These are phyloP conservation scores for Lithosia quadra DNA, from an alignment of 2,888 invertebrate species.

Conservation along the genomic window DNA sequence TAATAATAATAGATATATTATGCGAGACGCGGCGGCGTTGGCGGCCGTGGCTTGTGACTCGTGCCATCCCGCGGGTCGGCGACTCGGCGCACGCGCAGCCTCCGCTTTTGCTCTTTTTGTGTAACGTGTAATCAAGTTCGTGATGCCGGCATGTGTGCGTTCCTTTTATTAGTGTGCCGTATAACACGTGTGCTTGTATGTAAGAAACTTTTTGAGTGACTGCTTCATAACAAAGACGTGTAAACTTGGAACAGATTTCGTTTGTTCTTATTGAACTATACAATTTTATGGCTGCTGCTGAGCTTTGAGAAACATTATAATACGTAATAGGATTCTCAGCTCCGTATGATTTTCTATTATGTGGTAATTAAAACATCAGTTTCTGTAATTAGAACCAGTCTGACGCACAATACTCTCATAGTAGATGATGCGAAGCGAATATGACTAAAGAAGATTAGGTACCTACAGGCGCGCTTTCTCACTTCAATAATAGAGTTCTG, in stretches of 20 bases:
- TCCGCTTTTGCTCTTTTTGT: slow-evolving; percentile 83
- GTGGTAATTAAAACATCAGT: neutral
- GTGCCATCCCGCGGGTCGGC: slow-evolving; percentile 82
- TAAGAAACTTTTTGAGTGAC: slow-evolving; percentile 48
- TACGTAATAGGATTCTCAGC: neutral
- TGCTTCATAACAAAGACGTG: slow-evolving; percentile 36
- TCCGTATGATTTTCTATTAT: slow-evolving; percentile 6
- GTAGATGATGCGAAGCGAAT: neutral
- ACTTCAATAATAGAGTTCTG: neutral
- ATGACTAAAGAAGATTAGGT: neutral
- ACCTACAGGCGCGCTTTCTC: too few relatives aligned
- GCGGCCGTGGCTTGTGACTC: slow-evolving; percentile 68
- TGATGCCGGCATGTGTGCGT: slow-evolving; percentile 65
- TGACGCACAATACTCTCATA: neutral
- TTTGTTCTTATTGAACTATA: slow-evolving; percentile 51
- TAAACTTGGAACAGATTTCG: slow-evolving; percentile 51
- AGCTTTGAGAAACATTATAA: slow-evolving; percentile 26
- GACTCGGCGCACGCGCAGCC: slow-evolving; percentile 82
- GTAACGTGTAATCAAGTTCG: slow-evolving; percentile 75
- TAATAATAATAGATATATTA: slow-evolving; percentile 54
- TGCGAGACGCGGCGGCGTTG: slow-evolving; percentile 47
- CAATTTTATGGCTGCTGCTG: slow-evolving; percentile 36
- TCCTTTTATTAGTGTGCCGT: slow-evolving; percentile 54
- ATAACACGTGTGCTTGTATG: slow-evolving; percentile 63
- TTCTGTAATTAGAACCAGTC: slow-evolving; percentile 1